Percentiles rank a stretch among this genome's conserved stretches.
phyloP scores from a whole-genome alignment of 30 jellyfish, hydroid and myxozoan species.

The Cassiopea xamachana region DNA sequence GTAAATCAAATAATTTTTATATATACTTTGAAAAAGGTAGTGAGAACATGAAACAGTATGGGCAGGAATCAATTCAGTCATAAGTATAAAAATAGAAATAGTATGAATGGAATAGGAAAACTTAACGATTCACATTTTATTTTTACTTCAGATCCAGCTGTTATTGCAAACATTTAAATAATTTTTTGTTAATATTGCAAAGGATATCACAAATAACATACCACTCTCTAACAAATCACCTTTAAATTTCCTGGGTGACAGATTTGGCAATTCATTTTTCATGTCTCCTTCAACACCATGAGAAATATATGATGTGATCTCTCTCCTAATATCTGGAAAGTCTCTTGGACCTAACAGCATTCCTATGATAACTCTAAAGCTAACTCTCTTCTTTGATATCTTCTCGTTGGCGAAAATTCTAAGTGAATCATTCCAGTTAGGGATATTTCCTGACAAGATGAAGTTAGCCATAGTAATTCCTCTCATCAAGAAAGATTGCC shows the following conservation, averaged over 20 bases:
- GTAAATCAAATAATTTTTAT: neutral
- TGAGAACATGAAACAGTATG: neutral
- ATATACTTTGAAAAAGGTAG: neutral
- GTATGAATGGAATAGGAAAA: neutral
- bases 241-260: neutral
- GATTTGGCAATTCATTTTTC: neutral
- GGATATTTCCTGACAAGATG: too few species aligned
- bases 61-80: neutral
- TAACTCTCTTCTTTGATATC: too few species aligned
- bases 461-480: too few species aligned
- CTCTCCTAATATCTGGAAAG: too few species aligned
- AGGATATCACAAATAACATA: neutral
- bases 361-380: too few species aligned
- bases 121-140: neutral
- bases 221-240: slow-evolving; percentile 5
- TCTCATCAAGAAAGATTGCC: too few species aligned
- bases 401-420: too few species aligned
- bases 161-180: slow-evolving; percentile 9
- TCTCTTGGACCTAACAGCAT: too few species aligned
- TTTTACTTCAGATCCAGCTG: slow-evolving; percentile 1
- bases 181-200: neutral
- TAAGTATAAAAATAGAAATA: neutral
- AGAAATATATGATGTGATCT: too few species aligned
- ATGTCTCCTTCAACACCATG: too few species aligned
- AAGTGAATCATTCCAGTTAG: too few species aligned